Base-by-base conservation (phyloP, 2,888 invertebrate species). In the Mallateleia sp. region DNA sequence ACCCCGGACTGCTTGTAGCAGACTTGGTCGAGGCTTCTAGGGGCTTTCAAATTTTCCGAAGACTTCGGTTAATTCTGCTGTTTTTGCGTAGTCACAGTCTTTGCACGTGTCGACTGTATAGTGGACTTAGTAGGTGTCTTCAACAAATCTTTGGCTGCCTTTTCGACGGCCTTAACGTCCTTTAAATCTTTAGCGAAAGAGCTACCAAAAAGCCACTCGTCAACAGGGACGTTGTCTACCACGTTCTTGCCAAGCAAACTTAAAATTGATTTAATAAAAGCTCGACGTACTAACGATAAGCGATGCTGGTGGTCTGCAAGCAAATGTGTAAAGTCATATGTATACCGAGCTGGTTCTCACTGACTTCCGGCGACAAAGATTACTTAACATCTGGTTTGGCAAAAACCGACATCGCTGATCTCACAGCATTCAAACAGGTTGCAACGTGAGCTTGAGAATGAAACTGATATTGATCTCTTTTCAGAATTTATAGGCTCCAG, bases 161-260 rank as follows among this genome's bases (percentile, higher is more conserved):
- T 56, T 34, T 56, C 72, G 20, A 24, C 64, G 3, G 50, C 52
- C 54, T 54, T 64, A 8, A 52, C 77, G 7, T 34, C 25, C 28
- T 54, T 77, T 20, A 77, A 15, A 3, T 64, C 54, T 1, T 77
- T 64, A 4, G 77, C 54, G 50, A 77, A 77, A 18, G 34, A 14
- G 56, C n/a, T 50, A 9, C 66, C 78, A 54, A 78, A 78, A 1
- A 78, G 56, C 47, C 64, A 67, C n/a, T 78, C 58, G n/a, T 66
- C 58, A 8, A 66, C 47, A 20, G 66, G 67, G 14, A 47, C 58
- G 28, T 20, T 8, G 20, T 78, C 78, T 4, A 47, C 58, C 2
- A 34, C 62, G 32, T 45, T 45, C 22, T 69, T 67, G n/a, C 67
- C 78, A 18, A 78, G 32, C 14, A 78, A 22, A 38, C 38, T 78